Evolutionary conservation across 2,797 vertebrate species (phyloP), one percentile per base, ranked within the genome.

Genomic region (Threskiornis aethiopicus): DNA sequence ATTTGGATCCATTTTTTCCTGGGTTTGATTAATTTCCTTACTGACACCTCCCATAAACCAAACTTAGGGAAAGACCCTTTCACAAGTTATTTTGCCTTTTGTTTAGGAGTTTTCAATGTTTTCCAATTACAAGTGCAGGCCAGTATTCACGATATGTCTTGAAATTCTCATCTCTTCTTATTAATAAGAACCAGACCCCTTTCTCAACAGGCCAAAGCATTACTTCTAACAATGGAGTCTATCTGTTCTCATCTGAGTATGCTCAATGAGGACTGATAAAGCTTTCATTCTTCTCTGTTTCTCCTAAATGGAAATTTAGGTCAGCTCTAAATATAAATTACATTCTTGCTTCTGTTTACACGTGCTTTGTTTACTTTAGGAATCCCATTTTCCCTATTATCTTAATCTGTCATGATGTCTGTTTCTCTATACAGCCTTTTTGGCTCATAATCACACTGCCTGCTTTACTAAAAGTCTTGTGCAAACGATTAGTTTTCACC

Each of bases 311-410:
- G 61, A 83, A 64, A 73, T 87, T 62, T 64, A 80, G 29, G 29
- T 58, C 35, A 70, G 10, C 11, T 66, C 14, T 66, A 72, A 82
- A 85, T 87, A 73, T 29, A 87, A 83, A 77, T 80, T 58, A n/a
- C 19, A 33, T 33, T 58, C 13, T 70, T 85, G 8, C 11, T 82
- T 39, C 39, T 85, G 11, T 85, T 92, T 89, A 31, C 17, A n/a
- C 1, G 1, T 52, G 25, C 11, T 89, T 66, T 87, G 29, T 87
- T 92, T 92, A n/a, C 17, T 87, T 93, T 89, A 70, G 15, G 46
- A 71, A 83, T 87, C 42, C 35, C 42, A 58, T 97, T 93, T 92
- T 69, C 39, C 51, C 19, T 84, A 8, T 87, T 82, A 87, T 42
- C 33, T 76, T 57, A 61, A 82, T 77, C 20, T 79, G 51, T 5